Conservation (phyloP, 2,888 invertebrate genomes). For the Rhagonycha lutea region DNA sequence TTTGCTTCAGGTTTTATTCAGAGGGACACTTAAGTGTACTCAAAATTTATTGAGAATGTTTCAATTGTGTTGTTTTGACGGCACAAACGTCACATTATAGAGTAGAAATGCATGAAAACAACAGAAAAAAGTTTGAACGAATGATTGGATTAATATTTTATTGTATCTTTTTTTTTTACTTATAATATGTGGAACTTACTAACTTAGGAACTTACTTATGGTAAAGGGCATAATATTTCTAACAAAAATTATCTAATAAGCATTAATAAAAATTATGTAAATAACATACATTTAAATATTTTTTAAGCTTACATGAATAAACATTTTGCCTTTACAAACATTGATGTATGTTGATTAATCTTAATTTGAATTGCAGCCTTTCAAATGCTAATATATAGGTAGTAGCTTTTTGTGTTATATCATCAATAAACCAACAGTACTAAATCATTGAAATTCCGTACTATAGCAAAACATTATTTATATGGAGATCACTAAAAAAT, state of each 20-base stretch:
- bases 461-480: not conserved
- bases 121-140: not conserved
- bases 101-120: not conserved
- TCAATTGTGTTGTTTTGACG: slow-evolving; percentile 1
- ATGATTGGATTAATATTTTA: not conserved
- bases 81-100: not conserved
- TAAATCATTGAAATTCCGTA: not conserved
- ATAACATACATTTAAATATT: not conserved
- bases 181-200: not conserved
- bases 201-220: not conserved
- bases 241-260: not conserved
- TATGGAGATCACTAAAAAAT: not conserved
- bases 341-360: not conserved
- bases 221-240: not conserved
- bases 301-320: not conserved
- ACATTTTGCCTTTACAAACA: not conserved
- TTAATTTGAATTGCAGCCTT: not conserved
- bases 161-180: not conserved
- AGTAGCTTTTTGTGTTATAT: not conserved
- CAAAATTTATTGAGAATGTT: not conserved
- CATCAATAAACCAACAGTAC: not conserved
- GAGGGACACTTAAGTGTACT: slow-evolving; percentile 1
- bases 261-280: not conserved
- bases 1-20: slow-evolving; percentile 10
- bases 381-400: not conserved